phyloP scores from a whole-genome alignment of 2,888 invertebrate species.

The Drosophila dives region DNA sequence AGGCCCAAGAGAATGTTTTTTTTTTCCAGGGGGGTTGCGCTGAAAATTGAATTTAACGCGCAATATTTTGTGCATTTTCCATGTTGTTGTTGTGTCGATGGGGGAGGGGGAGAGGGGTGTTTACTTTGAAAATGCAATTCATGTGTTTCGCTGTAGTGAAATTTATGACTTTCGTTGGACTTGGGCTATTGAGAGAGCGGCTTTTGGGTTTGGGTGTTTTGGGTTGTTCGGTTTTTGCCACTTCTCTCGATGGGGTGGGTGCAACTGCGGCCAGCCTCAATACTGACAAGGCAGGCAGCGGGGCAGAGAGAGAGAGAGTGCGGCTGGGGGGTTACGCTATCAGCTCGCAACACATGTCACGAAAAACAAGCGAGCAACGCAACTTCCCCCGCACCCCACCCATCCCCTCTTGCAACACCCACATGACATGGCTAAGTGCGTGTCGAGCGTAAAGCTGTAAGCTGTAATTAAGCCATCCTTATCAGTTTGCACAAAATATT shows the following conservation, averaged over 20 bases:
- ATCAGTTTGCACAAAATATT: conserved; percentile 50
- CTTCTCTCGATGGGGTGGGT: conserved; percentile 20
- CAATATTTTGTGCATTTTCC: conserved; percentile 82
- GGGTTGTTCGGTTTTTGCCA: conserved; percentile 32
- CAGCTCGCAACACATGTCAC: conserved; percentile 77
- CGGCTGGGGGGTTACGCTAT: conserved; percentile 69
- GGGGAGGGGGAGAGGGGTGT: conserved; percentile 56
- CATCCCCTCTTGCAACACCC: not conserved
- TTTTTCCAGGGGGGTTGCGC: conserved; percentile 50
- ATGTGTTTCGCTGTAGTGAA: conserved; percentile 69
- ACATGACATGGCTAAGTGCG: conserved; percentile 52
- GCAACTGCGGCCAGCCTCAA: conserved; percentile 60
- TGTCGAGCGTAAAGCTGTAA: conserved; percentile 55
- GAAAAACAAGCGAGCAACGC: conserved; percentile 59
- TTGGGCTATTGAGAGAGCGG: conserved; percentile 35
- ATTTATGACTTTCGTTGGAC: conserved; percentile 69
- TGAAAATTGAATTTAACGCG: conserved; percentile 84
- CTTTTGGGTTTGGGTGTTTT: conserved; percentile 12
- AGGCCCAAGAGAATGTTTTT: conserved; percentile 26
- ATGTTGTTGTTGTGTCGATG: conserved; percentile 36
- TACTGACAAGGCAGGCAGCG: not conserved
- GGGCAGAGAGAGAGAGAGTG: not conserved
- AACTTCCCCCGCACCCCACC: not conserved
- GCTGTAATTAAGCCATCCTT: conserved; percentile 63
- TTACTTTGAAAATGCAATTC: conserved; percentile 72